Percentiles rank a stretch among this genome's conserved stretches.
These are phyloP conservation scores for Drosophila leonis DNA, from an alignment of 2,888 invertebrate genomes.

Conservation along the genomic window DNA sequence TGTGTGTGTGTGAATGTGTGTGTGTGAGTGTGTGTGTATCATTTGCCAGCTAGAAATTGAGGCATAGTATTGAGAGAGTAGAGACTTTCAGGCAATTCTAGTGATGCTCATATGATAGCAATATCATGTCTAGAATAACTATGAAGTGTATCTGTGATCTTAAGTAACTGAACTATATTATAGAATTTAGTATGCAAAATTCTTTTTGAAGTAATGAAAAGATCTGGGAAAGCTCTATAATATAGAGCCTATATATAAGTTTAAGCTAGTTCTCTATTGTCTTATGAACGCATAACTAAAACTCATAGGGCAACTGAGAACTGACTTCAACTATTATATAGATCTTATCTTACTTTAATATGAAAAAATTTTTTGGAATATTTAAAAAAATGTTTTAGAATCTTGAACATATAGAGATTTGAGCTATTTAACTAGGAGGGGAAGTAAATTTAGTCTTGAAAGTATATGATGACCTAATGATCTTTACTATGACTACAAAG, in stretches of 20 bases:
- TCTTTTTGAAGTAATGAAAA: background rate
- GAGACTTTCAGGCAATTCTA: background rate
- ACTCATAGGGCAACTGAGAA: background rate
- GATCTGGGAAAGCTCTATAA: background rate
- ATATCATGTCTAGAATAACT: background rate
- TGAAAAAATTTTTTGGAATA: background rate
- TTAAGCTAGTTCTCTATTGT: background rate
- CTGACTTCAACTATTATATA: background rate
- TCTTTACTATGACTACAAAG: too few relatives aligned
- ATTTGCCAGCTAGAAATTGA: background rate
- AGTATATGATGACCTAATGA: too few relatives aligned
- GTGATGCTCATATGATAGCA: background rate
- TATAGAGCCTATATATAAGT: background rate
- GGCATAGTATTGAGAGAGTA: background rate
- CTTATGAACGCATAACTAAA: background rate
- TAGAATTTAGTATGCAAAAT: background rate
- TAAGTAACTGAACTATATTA: background rate
- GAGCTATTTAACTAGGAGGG: too few relatives aligned
- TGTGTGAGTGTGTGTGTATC: constrained; percentile 11
- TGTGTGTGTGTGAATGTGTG: too few relatives aligned
- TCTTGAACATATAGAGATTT: background rate
- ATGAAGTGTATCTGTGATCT: background rate
- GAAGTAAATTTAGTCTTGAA: too few relatives aligned
- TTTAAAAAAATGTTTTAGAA: too few relatives aligned
- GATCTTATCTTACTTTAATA: background rate